These are phyloP conservation scores for Echinops telfairi DNA, from an alignment of 2,113 vertebrate genomes.

Conservation along the genomic window DNA sequence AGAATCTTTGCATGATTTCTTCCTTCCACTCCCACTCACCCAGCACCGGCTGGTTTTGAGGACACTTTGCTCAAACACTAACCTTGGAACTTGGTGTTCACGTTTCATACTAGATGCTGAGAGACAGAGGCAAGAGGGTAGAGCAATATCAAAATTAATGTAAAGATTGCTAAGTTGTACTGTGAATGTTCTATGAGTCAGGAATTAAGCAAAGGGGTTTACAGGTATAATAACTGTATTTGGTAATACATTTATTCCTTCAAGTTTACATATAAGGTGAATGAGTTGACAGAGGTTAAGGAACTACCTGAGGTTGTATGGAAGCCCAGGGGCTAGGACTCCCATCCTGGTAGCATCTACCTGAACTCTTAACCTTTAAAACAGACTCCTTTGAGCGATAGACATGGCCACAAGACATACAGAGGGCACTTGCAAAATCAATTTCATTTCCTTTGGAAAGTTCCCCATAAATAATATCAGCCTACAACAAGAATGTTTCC, in stretches of 20 bases:
- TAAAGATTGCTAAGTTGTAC: too few species aligned
- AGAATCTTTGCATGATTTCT: neutral
- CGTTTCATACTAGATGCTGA: neutral
- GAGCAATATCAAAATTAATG: too few species aligned
- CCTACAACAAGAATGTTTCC: neutral
- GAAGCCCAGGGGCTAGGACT: neutral
- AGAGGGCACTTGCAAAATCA: neutral
- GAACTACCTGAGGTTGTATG: neutral
- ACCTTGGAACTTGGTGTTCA: constrained; percentile 2
- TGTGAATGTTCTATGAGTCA: too few species aligned
- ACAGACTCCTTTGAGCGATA: neutral
- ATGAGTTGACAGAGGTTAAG: neutral
- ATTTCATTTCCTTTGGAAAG: constrained; percentile 31
- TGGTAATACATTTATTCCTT: neutral
- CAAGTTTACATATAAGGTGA: neutral
- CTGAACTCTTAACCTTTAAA: neutral
- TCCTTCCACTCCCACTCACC: neutral
- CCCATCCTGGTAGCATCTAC: neutral
- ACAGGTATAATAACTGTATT: neutral
- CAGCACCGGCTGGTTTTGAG: constrained; percentile 25
- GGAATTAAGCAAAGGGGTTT: neutral
- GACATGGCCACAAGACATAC: neutral
- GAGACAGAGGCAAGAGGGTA: neutral
- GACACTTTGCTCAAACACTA: neutral
- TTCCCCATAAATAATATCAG: neutral